Evolutionary conservation across 2,797 vertebrate genomes (phyloP), one percentile per base, ranked within the genome.

Genomic region (Chelidonichthys spinosus): DNA sequence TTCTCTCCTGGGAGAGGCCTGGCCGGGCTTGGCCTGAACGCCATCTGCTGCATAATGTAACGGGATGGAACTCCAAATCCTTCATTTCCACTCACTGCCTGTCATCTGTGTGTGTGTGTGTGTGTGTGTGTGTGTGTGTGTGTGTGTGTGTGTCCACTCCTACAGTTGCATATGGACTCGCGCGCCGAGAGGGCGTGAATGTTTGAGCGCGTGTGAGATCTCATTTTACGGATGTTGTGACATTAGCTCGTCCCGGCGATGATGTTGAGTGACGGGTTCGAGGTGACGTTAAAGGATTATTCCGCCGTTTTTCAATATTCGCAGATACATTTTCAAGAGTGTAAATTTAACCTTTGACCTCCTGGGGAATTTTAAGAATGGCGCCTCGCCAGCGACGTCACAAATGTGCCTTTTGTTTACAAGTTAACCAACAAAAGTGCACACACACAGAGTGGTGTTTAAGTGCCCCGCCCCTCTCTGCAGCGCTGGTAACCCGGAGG

Each of bases 1-100:
- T 72, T 83, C 87, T 89, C 90, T 90, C 90, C 86, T 90, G 93
- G 94, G 94, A 95, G 90, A 84, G 92, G 93, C 91, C 91, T 92
- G 90, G 93, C 92, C 93, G 88, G 92, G 92, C 93, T 91, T 74
- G 92, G 93, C 94, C 94, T 94, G 94, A 92, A 93, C 91, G 89
- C 95, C 95, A 95, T 94, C 94, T 95, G 93, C 93, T 93, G 93
- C 92, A 94, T 95, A 95, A 95, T 95, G 94, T 93, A 93, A 92
- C 92, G 92, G 93, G 94, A 93, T 92, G 93, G 93, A 95, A 93
- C 93, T 94, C 92, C 93, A 94, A 94, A 94, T 95, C 93, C 92
- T 95, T 94, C 94, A 94, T 94, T 95, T 94, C 93, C 94, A 94
- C 94, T 93, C 93, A 83, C 92, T 95, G 93, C 88, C 90, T 94